Evolutionary conservation across 1,140 invertebrate species (phyloP).

Genomic region (Drosophila cardini): DNA sequence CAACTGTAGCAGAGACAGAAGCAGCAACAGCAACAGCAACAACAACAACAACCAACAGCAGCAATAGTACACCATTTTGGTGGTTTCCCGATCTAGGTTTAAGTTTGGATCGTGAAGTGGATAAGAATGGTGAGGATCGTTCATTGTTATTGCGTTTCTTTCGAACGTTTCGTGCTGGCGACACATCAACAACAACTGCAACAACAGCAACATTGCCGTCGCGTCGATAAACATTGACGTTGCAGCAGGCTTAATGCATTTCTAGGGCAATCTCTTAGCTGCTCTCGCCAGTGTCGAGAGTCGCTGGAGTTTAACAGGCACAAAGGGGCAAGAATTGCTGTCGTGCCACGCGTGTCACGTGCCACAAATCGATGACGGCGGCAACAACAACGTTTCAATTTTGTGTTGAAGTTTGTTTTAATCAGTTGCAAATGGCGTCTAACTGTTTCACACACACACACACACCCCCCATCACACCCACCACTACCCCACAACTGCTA

Average conservation of each 20-base stretch:
- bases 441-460: slow-evolving; percentile 5
- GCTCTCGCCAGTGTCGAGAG: slow-evolving; percentile 38
- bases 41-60: slow-evolving; percentile 28
- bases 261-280: slow-evolving; percentile 21
- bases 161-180: slow-evolving; percentile 52
- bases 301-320: slow-evolving; percentile 34
- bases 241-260: neutral
- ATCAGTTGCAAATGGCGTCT: slow-evolving; percentile 38
- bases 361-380: slow-evolving; percentile 15
- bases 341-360: neutral
- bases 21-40: slow-evolving; percentile 17
- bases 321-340: slow-evolving; percentile 9
- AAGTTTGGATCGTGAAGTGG: slow-evolving; percentile 66
- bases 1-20: slow-evolving; percentile 29
- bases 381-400: slow-evolving; percentile 63
- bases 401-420: slow-evolving; percentile 59
- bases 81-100: slow-evolving; percentile 73
- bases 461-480: neutral
- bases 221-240: slow-evolving; percentile 15
- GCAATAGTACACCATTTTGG: slow-evolving; percentile 62
- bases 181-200: slow-evolving; percentile 11
- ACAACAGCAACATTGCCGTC: slow-evolving; percentile 19
- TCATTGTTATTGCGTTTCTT: slow-evolving; percentile 72
- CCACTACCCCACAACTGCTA: neutral
- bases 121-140: slow-evolving; percentile 59